Evolutionary conservation across 2,888 invertebrate genomes (phyloP).

Genomic region (Rhodophaea formosa): DNA sequence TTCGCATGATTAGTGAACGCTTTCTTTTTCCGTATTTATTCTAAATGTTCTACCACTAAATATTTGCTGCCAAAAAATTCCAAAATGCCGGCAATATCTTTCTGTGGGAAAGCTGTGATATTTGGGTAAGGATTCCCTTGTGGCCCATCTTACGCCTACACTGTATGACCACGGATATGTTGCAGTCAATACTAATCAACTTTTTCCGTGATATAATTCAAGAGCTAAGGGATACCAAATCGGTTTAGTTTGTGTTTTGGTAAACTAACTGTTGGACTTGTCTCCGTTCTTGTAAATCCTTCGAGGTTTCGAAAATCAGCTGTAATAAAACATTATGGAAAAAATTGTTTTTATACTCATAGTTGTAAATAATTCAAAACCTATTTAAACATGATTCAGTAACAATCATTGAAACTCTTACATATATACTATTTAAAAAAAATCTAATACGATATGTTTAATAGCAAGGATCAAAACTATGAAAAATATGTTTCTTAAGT

Average conservation of each 20-base stretch:
- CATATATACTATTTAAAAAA: too few relatives aligned
- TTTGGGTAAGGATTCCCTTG: background rate
- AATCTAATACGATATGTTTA: too few relatives aligned
- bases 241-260: background rate
- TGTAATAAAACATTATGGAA: too few relatives aligned
- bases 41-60: too few relatives aligned
- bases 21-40: too few relatives aligned
- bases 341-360: too few relatives aligned
- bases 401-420: too few relatives aligned
- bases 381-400: too few relatives aligned
- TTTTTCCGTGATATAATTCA: constrained; percentile 6
- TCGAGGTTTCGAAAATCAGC: too few relatives aligned
- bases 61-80: background rate
- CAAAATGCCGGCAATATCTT: background rate
- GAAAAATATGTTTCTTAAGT: too few relatives aligned
- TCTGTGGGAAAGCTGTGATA: background rate
- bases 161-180: background rate
- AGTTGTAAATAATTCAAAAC: background rate
- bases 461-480: too few relatives aligned
- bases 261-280: background rate
- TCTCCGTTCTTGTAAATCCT: background rate
- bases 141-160: background rate
- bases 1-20: too few relatives aligned
- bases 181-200: constrained; percentile 10
- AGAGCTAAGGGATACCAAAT: background rate